Percentiles rank a stretch among this genome's conserved stretches.
Conservation (phyloP, 2,888 invertebrate genomes). For the Oxytorus armatus region DNA sequence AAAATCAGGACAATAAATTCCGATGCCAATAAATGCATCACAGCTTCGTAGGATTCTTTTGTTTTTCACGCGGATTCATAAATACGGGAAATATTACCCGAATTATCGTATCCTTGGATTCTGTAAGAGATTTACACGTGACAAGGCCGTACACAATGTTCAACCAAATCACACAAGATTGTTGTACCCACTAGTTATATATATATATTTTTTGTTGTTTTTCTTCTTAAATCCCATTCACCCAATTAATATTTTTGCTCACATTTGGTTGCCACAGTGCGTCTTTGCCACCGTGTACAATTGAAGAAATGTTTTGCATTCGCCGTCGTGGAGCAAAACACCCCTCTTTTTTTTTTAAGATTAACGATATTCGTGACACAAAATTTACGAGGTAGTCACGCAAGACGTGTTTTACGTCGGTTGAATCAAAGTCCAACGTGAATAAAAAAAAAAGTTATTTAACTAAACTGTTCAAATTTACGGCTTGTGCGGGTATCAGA, state of each 20-base stretch:
- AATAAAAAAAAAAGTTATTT: slow-evolving; percentile 54
- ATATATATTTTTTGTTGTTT: slow-evolving; percentile 16
- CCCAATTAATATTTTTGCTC: slow-evolving; percentile 17
- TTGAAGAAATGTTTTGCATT: slow-evolving; percentile 29
- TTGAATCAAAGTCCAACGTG: slow-evolving; percentile 42
- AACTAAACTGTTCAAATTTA: slow-evolving; percentile 65
- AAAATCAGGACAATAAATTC: slow-evolving; percentile 38
- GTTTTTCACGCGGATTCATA: slow-evolving; percentile 30
- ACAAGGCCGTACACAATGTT: slow-evolving; percentile 43
- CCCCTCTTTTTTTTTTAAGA: slow-evolving; percentile 7
- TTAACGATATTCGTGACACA: slow-evolving; percentile 34
- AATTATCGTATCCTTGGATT: slow-evolving; percentile 11
- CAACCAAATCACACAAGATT: slow-evolving; percentile 36
- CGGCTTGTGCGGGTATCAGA: slow-evolving; percentile 77
- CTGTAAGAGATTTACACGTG: slow-evolving; percentile 49
- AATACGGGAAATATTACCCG: slow-evolving; percentile 34
- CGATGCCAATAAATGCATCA: slow-evolving; percentile 76
- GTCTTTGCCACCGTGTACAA: slow-evolving; percentile 29
- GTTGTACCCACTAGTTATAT: not conserved
- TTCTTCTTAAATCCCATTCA: slow-evolving; percentile 11
- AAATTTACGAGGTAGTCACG: not conserved
- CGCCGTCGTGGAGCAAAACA: slow-evolving; percentile 11
- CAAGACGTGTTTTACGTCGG: not conserved
- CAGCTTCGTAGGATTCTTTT: slow-evolving; percentile 65
- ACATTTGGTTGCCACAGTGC: slow-evolving; percentile 38